Evolutionary conservation across 2,113 vertebrate genomes (phyloP).

Genomic region (Lophotis ruficrista): DNA sequence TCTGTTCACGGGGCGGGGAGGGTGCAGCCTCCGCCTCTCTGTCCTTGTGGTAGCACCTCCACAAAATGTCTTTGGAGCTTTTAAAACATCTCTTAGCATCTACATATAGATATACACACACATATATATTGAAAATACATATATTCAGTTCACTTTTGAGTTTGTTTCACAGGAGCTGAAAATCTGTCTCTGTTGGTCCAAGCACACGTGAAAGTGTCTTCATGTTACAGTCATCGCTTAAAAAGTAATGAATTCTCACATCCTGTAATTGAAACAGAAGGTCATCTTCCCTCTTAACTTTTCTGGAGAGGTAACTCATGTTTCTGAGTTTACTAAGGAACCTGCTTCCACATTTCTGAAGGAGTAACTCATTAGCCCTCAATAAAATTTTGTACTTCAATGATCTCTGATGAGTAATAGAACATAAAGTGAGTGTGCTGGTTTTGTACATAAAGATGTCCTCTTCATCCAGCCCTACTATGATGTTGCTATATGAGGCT

Average conservation of each 20-base stretch:
- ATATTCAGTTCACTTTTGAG: not conserved
- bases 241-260: not conserved
- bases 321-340: not conserved
- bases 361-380: not conserved
- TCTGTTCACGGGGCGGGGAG: fast-evolving
- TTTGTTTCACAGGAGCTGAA: not conserved
- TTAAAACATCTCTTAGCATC: not conserved
- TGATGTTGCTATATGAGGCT: not conserved
- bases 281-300: not conserved
- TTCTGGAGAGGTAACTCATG: not conserved
- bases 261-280: not conserved
- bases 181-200: not conserved
- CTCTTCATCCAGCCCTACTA: not conserved
- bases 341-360: not conserved
- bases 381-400: not conserved
- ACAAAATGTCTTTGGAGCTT: not conserved
- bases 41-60: not conserved
- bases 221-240: not conserved
- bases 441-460: not conserved
- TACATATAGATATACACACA: not conserved
- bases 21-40: too few species aligned
- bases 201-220: not conserved
- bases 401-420: not conserved
- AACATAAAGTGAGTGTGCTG: not conserved
- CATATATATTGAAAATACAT: too few species aligned